Evolutionary conservation across 1,140 invertebrate genomes (phyloP).

Genomic region (Drosophila ambigua): DNA sequence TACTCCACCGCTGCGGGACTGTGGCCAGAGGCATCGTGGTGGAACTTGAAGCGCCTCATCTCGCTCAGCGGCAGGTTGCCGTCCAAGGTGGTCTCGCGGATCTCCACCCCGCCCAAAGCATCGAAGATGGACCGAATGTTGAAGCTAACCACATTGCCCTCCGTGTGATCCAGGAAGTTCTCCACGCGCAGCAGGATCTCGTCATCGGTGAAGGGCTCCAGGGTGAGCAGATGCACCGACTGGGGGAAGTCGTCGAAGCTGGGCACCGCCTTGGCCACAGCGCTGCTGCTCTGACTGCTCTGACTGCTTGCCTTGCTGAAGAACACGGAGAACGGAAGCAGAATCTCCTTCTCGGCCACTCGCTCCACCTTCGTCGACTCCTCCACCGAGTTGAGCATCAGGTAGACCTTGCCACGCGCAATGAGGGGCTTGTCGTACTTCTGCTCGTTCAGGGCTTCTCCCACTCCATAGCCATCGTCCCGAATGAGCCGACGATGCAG

Average conservation of each 20-base stretch:
- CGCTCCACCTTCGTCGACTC: constrained; percentile 47
- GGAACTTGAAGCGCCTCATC: constrained; percentile 69
- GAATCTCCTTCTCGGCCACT: constrained; percentile 61
- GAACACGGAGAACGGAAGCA: constrained; percentile 74
- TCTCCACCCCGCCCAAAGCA: constrained; percentile 41
- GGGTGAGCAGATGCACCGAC: constrained; percentile 93
- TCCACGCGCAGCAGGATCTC: constrained; percentile 92
- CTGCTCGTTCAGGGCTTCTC: constrained; percentile 95
- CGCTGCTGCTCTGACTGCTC: constrained; percentile 59
- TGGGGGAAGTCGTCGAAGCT: constrained; percentile 84
- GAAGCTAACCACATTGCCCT: constrained; percentile 86
- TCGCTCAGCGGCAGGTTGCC: constrained; percentile 64
- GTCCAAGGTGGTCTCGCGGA: constrained; percentile 74
- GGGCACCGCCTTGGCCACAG: constrained; percentile 36
- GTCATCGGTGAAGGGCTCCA: constrained; percentile 92
- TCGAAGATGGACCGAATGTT: constrained; percentile 67
- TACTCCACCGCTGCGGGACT: constrained; percentile 30
- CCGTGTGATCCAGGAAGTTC: constrained; percentile 91
- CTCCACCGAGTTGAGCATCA: constrained; percentile 85
- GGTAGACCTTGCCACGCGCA: constrained; percentile 90
- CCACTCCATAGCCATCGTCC: constrained; percentile 97
- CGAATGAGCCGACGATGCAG: constrained; percentile 93
- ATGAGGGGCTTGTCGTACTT: constrained; percentile 91
- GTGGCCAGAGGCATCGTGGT: constrained; percentile 50
- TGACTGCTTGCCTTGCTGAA: constrained; percentile 73